A percentile compares a stretch with the other conserved stretches of the same genome.
These are phyloP conservation scores for Odontamblyopus rebecca DNA, from an alignment of 2,797 vertebrate species.

Conservation along the genomic window DNA sequence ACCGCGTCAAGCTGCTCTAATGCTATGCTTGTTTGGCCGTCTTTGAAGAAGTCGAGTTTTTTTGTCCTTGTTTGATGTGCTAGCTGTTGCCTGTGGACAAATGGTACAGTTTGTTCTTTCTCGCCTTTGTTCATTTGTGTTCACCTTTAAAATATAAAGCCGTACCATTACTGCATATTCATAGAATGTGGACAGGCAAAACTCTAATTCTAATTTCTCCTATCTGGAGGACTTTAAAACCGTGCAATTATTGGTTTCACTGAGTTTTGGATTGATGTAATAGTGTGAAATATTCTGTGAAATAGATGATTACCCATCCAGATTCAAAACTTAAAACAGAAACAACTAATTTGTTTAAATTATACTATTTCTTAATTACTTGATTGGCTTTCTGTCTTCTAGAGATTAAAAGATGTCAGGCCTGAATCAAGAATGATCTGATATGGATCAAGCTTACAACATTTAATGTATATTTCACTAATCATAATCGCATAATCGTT, in stretches of 20 bases:
- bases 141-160: slow-evolving; percentile 35
- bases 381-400: neutral
- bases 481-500: slow-evolving; percentile 6
- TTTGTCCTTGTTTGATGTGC: slow-evolving; percentile 60
- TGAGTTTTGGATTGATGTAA: slow-evolving; percentile 24
- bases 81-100: slow-evolving; percentile 60
- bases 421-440: neutral
- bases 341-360: neutral
- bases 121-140: slow-evolving; percentile 54
- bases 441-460: neutral
- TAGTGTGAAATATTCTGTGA: slow-evolving; percentile 7
- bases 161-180: slow-evolving; percentile 40
- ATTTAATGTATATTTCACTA: slow-evolving; percentile 12
- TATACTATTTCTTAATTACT: neutral
- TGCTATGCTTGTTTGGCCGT: slow-evolving; percentile 45
- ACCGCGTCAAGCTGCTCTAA: slow-evolving; percentile 49
- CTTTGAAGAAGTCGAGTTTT: slow-evolving; percentile 64
- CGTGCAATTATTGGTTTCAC: slow-evolving; percentile 24
- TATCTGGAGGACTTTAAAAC: slow-evolving; percentile 27
- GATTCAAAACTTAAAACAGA: neutral
- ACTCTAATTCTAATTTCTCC: slow-evolving; percentile 12
- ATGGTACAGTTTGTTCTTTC: slow-evolving; percentile 49
- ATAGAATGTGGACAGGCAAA: slow-evolving; percentile 19
- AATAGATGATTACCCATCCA: slow-evolving; percentile 1
- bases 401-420: neutral